phyloP scores from a whole-genome alignment of 2,113 vertebrate genomes.

The Myotis yumanensis region DNA sequence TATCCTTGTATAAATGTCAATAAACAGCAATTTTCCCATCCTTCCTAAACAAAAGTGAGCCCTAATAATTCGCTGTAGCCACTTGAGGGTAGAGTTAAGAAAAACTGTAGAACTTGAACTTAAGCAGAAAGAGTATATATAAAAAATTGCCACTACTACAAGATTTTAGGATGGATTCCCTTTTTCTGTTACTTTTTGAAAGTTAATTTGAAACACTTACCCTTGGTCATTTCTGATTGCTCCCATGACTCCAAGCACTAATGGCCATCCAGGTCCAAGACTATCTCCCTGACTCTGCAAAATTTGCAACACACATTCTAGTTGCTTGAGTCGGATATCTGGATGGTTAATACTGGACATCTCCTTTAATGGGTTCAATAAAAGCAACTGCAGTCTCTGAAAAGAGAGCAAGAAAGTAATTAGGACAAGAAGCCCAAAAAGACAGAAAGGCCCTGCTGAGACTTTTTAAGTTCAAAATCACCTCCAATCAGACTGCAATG shows the following conservation, averaged over 20 bases:
- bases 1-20: constrained; percentile 6
- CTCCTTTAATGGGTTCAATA: constrained; percentile 96
- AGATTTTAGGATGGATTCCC: background rate
- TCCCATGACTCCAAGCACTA: constrained; percentile 97
- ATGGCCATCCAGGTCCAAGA: constrained; percentile 96
- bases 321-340: constrained; percentile 97
- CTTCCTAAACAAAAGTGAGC: constrained; percentile 17
- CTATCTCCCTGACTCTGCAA: constrained; percentile 97
- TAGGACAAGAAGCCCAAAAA: constrained; percentile 49
- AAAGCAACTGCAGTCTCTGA: constrained; percentile 95
- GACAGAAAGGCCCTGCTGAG: background rate
- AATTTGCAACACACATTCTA: constrained; percentile 98
- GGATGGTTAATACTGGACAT: constrained; percentile 94
- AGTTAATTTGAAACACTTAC: constrained; percentile 84
- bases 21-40: constrained; percentile 12
- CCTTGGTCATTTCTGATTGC: constrained; percentile 99
- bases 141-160: background rate
- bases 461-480: constrained; percentile 45
- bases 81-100: background rate
- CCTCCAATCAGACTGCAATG: background rate
- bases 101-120: constrained; percentile 9
- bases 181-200: background rate
- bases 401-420: constrained; percentile 60
- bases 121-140: background rate
- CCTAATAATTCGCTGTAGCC: background rate